Conservation (phyloP, 2,797 vertebrate species). For the Pseudomugil gertrudae region DNA sequence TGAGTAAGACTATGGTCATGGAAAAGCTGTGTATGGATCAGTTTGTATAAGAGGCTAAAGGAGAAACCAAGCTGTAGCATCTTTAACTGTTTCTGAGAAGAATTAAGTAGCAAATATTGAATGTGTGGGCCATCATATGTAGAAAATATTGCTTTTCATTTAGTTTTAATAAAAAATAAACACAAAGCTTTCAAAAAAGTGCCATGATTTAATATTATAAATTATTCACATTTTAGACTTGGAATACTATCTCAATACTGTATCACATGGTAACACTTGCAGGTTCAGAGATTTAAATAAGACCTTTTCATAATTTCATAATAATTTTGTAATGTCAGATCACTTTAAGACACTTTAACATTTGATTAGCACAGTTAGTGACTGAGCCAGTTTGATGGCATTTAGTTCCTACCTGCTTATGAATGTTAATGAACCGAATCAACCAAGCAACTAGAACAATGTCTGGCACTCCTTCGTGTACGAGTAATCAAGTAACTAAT, state of each 20-base stretch:
- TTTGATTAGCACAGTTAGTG: slow-evolving; percentile 16
- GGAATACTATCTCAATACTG: neutral
- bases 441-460: slow-evolving; percentile 22
- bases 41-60: neutral
- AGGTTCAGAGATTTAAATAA: slow-evolving; percentile 8
- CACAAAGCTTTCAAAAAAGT: slow-evolving; percentile 9
- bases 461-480: slow-evolving; percentile 23
- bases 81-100: slow-evolving; percentile 36
- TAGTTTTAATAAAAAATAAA: slow-evolving; percentile 29
- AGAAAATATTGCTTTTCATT: slow-evolving; percentile 40
- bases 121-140: slow-evolving; percentile 25
- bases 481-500: neutral
- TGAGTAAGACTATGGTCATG: neutral
- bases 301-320: slow-evolving; percentile 26
- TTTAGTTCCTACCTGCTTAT: neutral
- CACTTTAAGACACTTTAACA: slow-evolving; percentile 15
- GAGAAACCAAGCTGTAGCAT: slow-evolving; percentile 26
- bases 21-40: slow-evolving; percentile 9
- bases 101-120: slow-evolving; percentile 20
- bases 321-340: slow-evolving; percentile 35
- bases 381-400: slow-evolving; percentile 1
- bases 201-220: slow-evolving; percentile 13
- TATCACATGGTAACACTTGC: slow-evolving; percentile 11
- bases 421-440: neutral
- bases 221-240: slow-evolving; percentile 17